Conservation (phyloP, 2,797 vertebrate species). For the Stomatorhinus walkeri region DNA sequence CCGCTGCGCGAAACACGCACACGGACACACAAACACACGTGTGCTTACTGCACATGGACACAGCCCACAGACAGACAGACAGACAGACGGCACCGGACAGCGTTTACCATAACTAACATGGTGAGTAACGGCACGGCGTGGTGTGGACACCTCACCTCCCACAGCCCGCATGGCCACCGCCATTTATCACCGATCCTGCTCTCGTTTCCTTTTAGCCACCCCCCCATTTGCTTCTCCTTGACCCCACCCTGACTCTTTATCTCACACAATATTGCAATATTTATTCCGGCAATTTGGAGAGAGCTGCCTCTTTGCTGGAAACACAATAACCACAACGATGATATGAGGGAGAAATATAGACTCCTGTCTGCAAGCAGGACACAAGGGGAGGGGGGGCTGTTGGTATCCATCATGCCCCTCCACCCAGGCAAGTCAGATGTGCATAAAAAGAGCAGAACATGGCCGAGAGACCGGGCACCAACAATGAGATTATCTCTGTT, state of each 20-base stretch:
- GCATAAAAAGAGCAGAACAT: slow-evolving; percentile 5
- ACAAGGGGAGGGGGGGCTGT: background rate
- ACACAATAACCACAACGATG: background rate
- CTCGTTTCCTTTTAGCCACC: background rate
- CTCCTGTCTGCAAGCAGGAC: background rate
- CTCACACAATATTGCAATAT: slow-evolving; percentile 17
- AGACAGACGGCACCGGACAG: background rate
- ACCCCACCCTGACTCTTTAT: background rate
- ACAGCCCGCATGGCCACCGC: background rate
- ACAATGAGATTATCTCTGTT: background rate
- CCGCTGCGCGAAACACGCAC: background rate
- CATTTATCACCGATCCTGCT: slow-evolving; percentile 39
- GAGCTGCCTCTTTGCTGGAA: background rate
- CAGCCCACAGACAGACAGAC: background rate
- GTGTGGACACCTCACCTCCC: background rate
- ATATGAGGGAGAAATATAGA: slow-evolving; percentile 23
- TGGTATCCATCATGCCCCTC: slow-evolving; percentile 13
- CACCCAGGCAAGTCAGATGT: background rate
- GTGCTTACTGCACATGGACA: background rate
- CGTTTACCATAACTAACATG: background rate
- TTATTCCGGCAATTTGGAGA: background rate
- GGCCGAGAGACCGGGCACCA: background rate
- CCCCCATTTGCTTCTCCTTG: background rate
- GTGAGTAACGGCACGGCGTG: background rate
- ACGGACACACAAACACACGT: background rate